phyloP scores from a whole-genome alignment of 2,113 vertebrate species.

The Callaeas wilsoni region DNA sequence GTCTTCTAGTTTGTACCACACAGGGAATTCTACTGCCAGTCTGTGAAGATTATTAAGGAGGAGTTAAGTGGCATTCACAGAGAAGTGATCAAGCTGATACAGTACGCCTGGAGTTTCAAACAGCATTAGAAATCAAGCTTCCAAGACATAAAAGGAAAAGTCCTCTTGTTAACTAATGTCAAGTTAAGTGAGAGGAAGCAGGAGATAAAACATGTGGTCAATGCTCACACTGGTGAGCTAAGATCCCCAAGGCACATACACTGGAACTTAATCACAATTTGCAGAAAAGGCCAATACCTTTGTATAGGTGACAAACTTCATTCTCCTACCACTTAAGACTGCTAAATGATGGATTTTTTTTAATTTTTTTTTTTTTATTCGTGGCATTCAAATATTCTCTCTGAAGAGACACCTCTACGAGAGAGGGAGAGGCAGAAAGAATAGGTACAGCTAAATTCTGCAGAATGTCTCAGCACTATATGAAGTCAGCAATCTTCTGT shows the following conservation, averaged over 20 bases:
- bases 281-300: not conserved
- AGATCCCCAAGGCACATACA: not conserved
- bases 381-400: not conserved
- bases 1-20: not conserved
- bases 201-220: not conserved
- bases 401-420: not conserved
- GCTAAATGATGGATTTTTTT: not conserved
- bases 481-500: not conserved
- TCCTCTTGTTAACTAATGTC: conserved; percentile 14
- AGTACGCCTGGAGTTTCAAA: conserved; percentile 21
- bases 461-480: not conserved
- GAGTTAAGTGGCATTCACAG: not conserved
- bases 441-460: not conserved
- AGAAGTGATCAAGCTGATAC: conserved; percentile 4
- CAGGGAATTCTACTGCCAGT: not conserved
- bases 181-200: not conserved
- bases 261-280: not conserved
- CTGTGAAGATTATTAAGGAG: not conserved
- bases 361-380: not conserved
- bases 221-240: not conserved
- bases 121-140: conserved; percentile 19
- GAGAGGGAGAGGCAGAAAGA: not conserved
- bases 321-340: not conserved
- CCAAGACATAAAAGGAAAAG: conserved; percentile 5
- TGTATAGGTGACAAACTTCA: not conserved